Conservation (phyloP, 2,797 vertebrate genomes). For the Bryconaethiops microstoma region DNA sequence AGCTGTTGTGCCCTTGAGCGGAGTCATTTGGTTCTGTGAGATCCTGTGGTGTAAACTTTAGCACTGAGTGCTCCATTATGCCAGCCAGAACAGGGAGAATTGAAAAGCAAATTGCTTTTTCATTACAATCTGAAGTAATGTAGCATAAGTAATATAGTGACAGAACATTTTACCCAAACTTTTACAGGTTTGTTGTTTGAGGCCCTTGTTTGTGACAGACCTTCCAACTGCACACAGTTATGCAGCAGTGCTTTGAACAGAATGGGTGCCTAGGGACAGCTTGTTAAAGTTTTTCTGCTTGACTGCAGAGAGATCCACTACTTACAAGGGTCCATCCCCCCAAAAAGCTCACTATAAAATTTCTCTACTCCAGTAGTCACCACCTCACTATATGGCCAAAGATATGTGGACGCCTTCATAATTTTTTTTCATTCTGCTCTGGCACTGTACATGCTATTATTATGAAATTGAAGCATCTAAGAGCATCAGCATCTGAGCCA, state of each 20-base stretch:
- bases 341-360: too few relatives aligned
- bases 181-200: neutral
- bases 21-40: slow-evolving; percentile 43
- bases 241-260: neutral
- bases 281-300: too few relatives aligned
- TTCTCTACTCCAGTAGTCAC: too few relatives aligned
- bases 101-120: slow-evolving; percentile 35
- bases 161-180: slow-evolving; percentile 9
- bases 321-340: too few relatives aligned
- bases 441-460: too few relatives aligned
- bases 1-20: slow-evolving; percentile 53
- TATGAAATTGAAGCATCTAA: too few relatives aligned
- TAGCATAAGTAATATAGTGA: slow-evolving; percentile 7
- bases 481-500: too few relatives aligned
- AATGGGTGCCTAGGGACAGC: neutral
- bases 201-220: neutral
- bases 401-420: too few relatives aligned
- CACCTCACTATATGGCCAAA: too few relatives aligned
- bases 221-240: neutral
- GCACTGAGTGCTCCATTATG: slow-evolving; percentile 39
- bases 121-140: slow-evolving; percentile 28
- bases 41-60: slow-evolving; percentile 43
- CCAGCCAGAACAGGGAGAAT: slow-evolving; percentile 27
- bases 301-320: too few relatives aligned
- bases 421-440: too few relatives aligned